Base-by-base conservation (phyloP, 2,113 vertebrate species). In the Nansenia antarctica region DNA sequence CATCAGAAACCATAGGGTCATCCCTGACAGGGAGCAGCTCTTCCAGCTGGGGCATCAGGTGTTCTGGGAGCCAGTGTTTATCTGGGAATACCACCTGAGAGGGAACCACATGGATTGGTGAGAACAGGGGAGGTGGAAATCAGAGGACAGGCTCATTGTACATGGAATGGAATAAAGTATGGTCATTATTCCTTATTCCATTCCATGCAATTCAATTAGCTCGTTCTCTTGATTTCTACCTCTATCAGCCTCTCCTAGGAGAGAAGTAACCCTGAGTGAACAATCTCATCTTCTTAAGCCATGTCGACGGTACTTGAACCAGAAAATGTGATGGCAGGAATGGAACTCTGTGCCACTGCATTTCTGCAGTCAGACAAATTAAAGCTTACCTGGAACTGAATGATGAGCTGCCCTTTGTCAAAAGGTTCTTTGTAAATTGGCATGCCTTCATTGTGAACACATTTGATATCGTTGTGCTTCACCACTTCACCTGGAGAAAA, bases 361-460 rank as follows among this genome's bases (percentile, higher is more conserved):
- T 39, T 39, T 12, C 14, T 49, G 14, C 7, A 18, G 47, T 5
- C 15, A 22, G 5, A 20, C 15, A 14, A 60, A n/a, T 20, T 20
- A 32, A 7, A 47, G 79, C 93, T 93, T 83, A 98, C 98, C 87
- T 94, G 37, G 14, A 99, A 99, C 0, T 95, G 86, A 72, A 99
- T 87, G 30, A 96, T 90, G 9, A 99, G 92, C 32, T 83, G 92
- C 61, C 98, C 98, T 76, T 81, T 96, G 47, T 97, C 95, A 84
- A 84, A 92, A 18, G 98, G 96, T 1, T 93, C 89, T 68, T 86
- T 95, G 84, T 96, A 92, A 65, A 96, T 54, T 0, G 98, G 97
- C 96, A 99, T 97, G 0, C 98, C 98, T 80, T 99, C 98, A 0
- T 92, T 95, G 27, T 62, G 85, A 66, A 99, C 86, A 70, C 92